Percentiles rank a stretch among this genome's conserved stretches.
Evolutionary conservation across 2,113 vertebrate species (phyloP).

Genomic region (Chaenogobius annularis): DNA sequence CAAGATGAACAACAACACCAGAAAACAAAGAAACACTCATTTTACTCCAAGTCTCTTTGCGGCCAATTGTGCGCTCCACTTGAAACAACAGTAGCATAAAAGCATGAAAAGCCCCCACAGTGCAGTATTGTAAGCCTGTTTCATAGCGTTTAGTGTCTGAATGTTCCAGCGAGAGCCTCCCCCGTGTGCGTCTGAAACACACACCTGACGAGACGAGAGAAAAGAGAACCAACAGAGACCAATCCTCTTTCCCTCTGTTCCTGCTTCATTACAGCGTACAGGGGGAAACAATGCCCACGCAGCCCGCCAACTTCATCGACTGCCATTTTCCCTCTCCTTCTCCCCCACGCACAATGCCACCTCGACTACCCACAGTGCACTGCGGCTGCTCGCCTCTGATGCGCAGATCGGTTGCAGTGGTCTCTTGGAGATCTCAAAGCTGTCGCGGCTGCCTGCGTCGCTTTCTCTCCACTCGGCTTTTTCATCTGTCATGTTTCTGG

Average conservation of each 20-base stretch:
- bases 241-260: slow-evolving; percentile 54
- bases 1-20: not conserved
- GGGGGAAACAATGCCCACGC: slow-evolving; percentile 63
- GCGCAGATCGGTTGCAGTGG: slow-evolving; percentile 61
- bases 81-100: not conserved
- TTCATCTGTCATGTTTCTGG: slow-evolving; percentile 63
- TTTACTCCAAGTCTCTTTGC: not conserved
- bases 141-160: slow-evolving; percentile 1
- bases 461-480: slow-evolving; percentile 45
- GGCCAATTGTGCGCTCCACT: not conserved
- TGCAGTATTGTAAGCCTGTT: not conserved
- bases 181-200: slow-evolving; percentile 17
- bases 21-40: not conserved
- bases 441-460: slow-evolving; percentile 47
- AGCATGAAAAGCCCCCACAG: not conserved
- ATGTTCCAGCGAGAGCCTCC: slow-evolving; percentile 3
- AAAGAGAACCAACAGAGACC: slow-evolving; percentile 48
- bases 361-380: slow-evolving; percentile 58
- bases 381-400: slow-evolving; percentile 45
- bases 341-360: slow-evolving; percentile 8
- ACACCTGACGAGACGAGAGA: slow-evolving; percentile 48
- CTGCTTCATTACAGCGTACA: slow-evolving; percentile 66
- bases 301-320: slow-evolving; percentile 67
- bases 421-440: slow-evolving; percentile 58
- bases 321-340: slow-evolving; percentile 62